Evolutionary conservation across 2,888 invertebrate species (phyloP).

Genomic region (Laspeyria flexula): DNA sequence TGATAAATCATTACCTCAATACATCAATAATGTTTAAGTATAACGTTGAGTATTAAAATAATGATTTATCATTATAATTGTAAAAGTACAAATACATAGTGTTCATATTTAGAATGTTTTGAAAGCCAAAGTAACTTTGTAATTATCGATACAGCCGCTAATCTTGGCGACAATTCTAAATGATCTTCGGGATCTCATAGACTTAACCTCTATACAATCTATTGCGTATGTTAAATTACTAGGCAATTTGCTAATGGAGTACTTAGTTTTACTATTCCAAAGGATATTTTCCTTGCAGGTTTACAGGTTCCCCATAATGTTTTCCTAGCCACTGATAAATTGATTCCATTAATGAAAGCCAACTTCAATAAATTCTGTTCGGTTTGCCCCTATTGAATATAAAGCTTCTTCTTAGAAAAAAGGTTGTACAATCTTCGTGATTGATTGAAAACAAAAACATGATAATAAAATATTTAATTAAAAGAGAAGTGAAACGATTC

Average conservation of each 20-base stretch:
- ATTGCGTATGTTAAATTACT: slow-evolving; percentile 42
- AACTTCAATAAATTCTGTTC: slow-evolving; percentile 41
- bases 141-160: not conserved
- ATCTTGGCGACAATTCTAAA: slow-evolving; percentile 5
- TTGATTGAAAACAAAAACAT: slow-evolving; percentile 11
- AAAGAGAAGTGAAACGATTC: no score
- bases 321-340: slow-evolving; percentile 50
- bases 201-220: slow-evolving; percentile 8
- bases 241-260: slow-evolving; percentile 55
- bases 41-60: no score
- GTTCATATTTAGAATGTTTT: no score
- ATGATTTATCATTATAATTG: no score
- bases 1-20: no score
- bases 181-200: not conserved
- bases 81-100: no score
- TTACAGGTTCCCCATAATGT: slow-evolving; percentile 37
- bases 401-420: slow-evolving; percentile 17
- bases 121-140: no score
- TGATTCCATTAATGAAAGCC: slow-evolving; percentile 49
- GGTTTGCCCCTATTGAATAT: slow-evolving; percentile 35
- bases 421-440: slow-evolving; percentile 12
- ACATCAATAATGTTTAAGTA: no score
- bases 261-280: slow-evolving; percentile 33
- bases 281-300: slow-evolving; percentile 37
- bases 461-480: no score